A percentile compares a stretch with the other conserved stretches of the same genome.
phyloP scores from a whole-genome alignment of 2,888 invertebrate genomes.

The Chalcis sispes region DNA sequence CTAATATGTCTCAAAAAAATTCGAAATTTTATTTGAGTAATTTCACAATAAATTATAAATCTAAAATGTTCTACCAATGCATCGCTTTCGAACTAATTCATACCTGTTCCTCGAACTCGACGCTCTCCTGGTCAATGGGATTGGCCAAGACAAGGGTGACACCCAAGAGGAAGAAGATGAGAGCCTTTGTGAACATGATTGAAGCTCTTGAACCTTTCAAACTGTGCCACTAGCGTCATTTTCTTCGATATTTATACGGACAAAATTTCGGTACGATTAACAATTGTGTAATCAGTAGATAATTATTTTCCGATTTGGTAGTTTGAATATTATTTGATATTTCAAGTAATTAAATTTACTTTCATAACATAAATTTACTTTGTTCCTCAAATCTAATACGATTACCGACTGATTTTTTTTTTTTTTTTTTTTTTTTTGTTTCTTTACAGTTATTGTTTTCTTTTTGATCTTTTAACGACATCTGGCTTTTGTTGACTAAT shows the following conservation, averaged over 20 bases:
- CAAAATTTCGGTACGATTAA: neutral
- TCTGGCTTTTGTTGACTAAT: no score
- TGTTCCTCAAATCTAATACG: no score
- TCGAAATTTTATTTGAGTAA: neutral
- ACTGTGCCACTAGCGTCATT: neutral
- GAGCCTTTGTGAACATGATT: constrained; percentile 38
- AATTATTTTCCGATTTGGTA: neutral
- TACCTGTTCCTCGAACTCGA: neutral
- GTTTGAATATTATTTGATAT: neutral
- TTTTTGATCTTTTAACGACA: no score
- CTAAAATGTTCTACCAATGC: neutral
- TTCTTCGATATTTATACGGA: constrained; percentile 33
- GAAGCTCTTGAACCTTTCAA: neutral
- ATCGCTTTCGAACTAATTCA: neutral
- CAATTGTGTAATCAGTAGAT: neutral
- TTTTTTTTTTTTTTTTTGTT: no score
- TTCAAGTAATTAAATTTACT: neutral
- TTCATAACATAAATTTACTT: no score
- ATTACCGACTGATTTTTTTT: no score
- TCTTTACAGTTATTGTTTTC: no score
- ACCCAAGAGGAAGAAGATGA: constrained; percentile 33
- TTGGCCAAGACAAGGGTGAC: constrained; percentile 30
- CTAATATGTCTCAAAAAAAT: neutral
- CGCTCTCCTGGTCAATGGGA: neutral
- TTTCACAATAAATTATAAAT: neutral